Conservation (phyloP, 2,113 vertebrate genomes). For the Megaptera novaeangliae region DNA sequence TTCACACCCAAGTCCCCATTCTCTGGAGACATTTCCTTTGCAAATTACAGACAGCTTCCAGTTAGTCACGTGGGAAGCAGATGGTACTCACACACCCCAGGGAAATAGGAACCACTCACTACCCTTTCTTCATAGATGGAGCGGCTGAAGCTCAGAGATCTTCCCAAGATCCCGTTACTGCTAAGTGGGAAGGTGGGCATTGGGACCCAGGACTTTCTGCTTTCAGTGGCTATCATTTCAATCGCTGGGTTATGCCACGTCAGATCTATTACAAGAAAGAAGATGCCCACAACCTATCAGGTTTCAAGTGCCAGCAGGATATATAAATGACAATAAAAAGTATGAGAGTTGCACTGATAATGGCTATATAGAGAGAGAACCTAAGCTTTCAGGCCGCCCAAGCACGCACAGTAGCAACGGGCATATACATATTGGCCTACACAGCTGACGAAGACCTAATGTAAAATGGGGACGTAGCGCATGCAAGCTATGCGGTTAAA, state of each 20-base stretch:
- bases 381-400: neutral
- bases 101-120: neutral
- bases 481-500: neutral
- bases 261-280: neutral
- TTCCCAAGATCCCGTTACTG: neutral
- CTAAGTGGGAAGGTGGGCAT: neutral
- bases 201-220: neutral
- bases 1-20: constrained; percentile 46
- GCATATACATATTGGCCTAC: rapidly evolving
- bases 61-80: neutral
- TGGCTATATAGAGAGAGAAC: neutral
- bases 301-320: neutral
- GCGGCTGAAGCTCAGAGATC: neutral
- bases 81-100: neutral
- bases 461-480: neutral
- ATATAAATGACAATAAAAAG: neutral
- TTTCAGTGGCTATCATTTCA: neutral
- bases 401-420: neutral
- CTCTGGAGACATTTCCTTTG: constrained; percentile 57
- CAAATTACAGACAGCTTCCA: neutral
- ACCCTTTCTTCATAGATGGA: neutral
- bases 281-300: neutral
- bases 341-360: too few species aligned
- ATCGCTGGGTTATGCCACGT: neutral
- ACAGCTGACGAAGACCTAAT: neutral